phyloP scores from a whole-genome alignment of 2,888 invertebrate species.

The Matsumyia berberina region DNA sequence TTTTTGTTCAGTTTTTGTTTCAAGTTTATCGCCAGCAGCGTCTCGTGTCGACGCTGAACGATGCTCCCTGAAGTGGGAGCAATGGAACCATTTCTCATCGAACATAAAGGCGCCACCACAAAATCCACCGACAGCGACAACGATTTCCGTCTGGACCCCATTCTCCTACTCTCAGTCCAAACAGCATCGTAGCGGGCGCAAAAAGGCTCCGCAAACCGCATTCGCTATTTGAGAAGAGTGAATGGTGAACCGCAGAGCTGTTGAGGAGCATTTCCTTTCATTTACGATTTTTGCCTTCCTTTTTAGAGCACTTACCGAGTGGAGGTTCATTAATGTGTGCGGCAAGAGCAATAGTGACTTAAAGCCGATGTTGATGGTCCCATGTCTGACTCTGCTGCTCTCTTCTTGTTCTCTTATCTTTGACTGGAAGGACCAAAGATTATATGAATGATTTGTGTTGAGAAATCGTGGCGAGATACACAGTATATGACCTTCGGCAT shows the following conservation, averaged over 20 bases:
- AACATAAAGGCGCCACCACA: conserved; percentile 47
- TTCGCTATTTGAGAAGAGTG: conserved; percentile 20
- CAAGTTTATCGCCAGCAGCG: conserved; percentile 38
- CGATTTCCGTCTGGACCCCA: conserved; percentile 20
- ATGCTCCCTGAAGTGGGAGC: conserved; percentile 33
- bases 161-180: conserved; percentile 7
- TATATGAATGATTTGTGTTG: conserved; percentile 48
- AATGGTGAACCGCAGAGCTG: conserved; percentile 39
- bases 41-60: conserved; percentile 1
- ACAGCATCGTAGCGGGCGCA: not conserved
- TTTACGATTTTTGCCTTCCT: conserved; percentile 14
- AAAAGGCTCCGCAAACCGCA: conserved; percentile 15
- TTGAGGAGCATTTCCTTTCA: conserved; percentile 9
- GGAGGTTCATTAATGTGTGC: conserved; percentile 10
- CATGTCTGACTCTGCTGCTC: conserved; percentile 12
- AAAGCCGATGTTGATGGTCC: conserved; percentile 24
- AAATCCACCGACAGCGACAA: conserved; percentile 21
- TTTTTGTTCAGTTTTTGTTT: conserved; percentile 12
- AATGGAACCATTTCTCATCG: conserved; percentile 52
- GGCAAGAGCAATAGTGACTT: not conserved
- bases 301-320: conserved; percentile 3
- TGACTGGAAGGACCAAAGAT: conserved; percentile 11
- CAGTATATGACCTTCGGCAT: conserved; percentile 27
- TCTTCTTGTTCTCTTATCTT: conserved; percentile 37
- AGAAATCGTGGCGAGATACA: conserved; percentile 17